These are phyloP conservation scores for Drosophila trapezifrons DNA, from an alignment of 1,140 invertebrate genomes.

Conservation along the genomic window DNA sequence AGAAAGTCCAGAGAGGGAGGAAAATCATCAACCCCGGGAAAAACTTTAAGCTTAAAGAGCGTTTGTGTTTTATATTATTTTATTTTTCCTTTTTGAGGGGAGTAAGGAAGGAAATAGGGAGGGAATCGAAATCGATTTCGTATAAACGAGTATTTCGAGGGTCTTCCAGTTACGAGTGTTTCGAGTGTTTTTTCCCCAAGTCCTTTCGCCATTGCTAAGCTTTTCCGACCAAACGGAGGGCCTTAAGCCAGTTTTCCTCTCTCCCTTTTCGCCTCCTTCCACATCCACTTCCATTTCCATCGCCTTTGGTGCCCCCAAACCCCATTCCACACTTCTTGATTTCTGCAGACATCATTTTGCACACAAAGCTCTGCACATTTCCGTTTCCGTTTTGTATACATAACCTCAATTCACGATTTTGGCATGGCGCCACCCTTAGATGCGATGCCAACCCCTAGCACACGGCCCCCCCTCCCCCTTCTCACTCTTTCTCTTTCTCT, in stretches of 20 bases:
- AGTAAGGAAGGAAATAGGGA: background rate
- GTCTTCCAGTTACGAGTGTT: constrained; percentile 19
- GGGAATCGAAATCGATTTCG: constrained; percentile 48
- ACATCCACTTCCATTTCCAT: background rate
- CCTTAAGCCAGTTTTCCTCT: constrained; percentile 34
- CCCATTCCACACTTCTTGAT: constrained; percentile 13
- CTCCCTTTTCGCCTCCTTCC: background rate
- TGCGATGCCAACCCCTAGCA: constrained; percentile 19
- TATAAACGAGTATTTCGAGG: constrained; percentile 29
- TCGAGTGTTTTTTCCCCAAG: constrained; percentile 19
- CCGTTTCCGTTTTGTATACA: constrained; percentile 81
- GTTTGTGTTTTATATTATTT: constrained; percentile 20
- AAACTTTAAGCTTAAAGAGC: constrained; percentile 43
- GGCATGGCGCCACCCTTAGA: constrained; percentile 63
- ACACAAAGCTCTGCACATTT: constrained; percentile 78
- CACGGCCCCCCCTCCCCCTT: background rate
- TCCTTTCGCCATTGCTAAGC: constrained; percentile 39
- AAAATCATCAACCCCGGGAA: constrained; percentile 17
- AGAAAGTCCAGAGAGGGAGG: constrained; percentile 7
- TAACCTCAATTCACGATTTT: constrained; percentile 80
- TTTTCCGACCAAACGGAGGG: constrained; percentile 15
- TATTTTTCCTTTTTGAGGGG: background rate
- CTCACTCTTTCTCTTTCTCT: background rate
- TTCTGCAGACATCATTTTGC: constrained; percentile 70
- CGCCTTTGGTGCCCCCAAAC: background rate